Percentiles rank a stretch among this genome's conserved stretches.
Conservation (phyloP, 1,140 invertebrate species). For the Drosophila prosaltans region DNA sequence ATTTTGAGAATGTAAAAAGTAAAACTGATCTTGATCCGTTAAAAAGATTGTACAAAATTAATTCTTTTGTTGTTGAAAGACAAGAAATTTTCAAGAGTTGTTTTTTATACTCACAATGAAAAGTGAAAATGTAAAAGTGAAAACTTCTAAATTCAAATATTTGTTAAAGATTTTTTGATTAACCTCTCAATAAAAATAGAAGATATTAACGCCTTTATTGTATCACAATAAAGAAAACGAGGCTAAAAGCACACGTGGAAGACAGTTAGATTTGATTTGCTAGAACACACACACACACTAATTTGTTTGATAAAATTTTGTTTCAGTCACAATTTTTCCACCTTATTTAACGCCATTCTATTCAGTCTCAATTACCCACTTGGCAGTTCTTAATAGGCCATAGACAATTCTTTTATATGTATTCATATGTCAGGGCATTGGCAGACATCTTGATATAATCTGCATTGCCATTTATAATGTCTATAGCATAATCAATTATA, state of each 20-base stretch:
- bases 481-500: constrained; percentile 64
- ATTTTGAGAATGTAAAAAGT: too few relatives aligned
- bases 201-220: background rate
- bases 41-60: too few relatives aligned
- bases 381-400: constrained; percentile 7
- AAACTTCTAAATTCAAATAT: background rate
- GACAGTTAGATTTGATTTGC: background rate
- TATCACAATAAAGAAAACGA: background rate
- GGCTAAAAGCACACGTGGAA: background rate
- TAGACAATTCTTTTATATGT: background rate
- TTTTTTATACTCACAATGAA: background rate
- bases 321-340: background rate
- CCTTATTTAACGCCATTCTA: background rate
- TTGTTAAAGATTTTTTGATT: background rate
- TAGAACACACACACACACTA: background rate
- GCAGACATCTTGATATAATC: constrained; percentile 35
- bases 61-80: background rate
- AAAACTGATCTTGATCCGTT: too few relatives aligned
- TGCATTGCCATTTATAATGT: constrained; percentile 30
- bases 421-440: constrained; percentile 13
- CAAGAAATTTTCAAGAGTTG: background rate
- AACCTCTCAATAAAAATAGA: background rate
- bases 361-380: constrained; percentile 14
- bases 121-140: background rate
- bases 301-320: constrained; percentile 7